These are phyloP conservation scores for Drosophila tristis DNA, from an alignment of 1,140 invertebrate genomes.

Conservation along the genomic window DNA sequence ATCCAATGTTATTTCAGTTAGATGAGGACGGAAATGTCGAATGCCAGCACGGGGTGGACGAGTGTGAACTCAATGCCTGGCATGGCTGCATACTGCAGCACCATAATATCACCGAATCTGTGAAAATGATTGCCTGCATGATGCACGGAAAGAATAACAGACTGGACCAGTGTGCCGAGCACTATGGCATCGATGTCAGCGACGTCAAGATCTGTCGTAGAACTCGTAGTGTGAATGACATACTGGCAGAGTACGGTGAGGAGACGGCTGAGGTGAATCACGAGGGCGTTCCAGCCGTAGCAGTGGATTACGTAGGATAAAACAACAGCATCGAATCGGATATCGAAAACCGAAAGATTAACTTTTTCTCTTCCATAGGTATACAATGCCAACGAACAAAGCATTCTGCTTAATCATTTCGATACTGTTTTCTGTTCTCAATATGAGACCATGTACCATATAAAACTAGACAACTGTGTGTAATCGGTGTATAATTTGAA, in stretches of 20 bases:
- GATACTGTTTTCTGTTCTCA: conserved; percentile 51
- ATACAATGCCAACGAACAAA: conserved; percentile 23
- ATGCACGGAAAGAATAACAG: conserved; percentile 56
- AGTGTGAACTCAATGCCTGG: conserved; percentile 79
- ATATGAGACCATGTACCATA: conserved; percentile 56
- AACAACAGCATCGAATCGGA: too few relatives aligned
- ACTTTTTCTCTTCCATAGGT: conserved; percentile 14
- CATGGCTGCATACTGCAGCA: conserved; percentile 81
- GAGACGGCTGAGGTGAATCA: conserved; percentile 23
- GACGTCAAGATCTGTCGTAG: conserved; percentile 49
- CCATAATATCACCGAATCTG: conserved; percentile 40
- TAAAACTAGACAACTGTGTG: conserved; percentile 24
- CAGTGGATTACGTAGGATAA: conserved; percentile 52
- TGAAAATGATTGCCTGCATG: conserved; percentile 75
- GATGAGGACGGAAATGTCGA: conserved; percentile 24
- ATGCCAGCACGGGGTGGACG: conserved; percentile 71
- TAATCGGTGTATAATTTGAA: background rate
- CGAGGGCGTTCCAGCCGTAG: conserved; percentile 50
- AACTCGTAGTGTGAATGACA: conserved; percentile 36
- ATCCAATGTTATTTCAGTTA: conserved; percentile 5
- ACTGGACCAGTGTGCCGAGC: conserved; percentile 48
- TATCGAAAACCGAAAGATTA: too few relatives aligned
- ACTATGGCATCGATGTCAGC: conserved; percentile 48
- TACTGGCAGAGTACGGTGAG: conserved; percentile 51
- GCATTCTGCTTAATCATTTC: conserved; percentile 30